Evolutionary conservation across 2,113 vertebrate genomes (phyloP).

Genomic region (Cavia porcellus): DNA sequence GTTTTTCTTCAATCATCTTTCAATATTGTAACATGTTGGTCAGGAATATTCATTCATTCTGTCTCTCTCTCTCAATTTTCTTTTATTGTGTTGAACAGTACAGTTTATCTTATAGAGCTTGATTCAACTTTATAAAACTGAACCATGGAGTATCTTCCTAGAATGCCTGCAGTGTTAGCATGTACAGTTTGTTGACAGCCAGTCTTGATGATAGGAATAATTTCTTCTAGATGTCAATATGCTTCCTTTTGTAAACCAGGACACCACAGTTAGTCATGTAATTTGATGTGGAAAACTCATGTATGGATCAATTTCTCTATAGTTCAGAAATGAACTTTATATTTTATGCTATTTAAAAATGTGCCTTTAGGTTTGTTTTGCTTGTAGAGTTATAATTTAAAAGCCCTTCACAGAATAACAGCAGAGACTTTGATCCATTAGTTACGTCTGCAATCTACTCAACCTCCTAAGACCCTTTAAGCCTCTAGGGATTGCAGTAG

Average conservation of each 20-base stretch:
- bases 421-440: not conserved
- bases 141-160: slow-evolving; percentile 43
- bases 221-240: not conserved
- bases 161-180: not conserved
- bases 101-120: slow-evolving; percentile 28
- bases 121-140: slow-evolving; percentile 66
- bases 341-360: not conserved
- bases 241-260: not conserved
- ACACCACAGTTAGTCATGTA: not conserved
- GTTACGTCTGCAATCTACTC: not conserved
- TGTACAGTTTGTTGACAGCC: not conserved
- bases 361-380: not conserved
- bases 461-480: not conserved
- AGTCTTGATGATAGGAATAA: not conserved
- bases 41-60: not conserved
- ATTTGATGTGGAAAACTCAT: not conserved
- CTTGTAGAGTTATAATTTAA: not conserved
- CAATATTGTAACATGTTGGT: slow-evolving; percentile 26
- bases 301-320: not conserved
- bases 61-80: slow-evolving; percentile 9
- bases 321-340: not conserved
- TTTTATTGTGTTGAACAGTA: slow-evolving; percentile 58
- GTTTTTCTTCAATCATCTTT: not conserved
- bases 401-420: not conserved
- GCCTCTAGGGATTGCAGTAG: not conserved